Conservation (phyloP, 2,797 vertebrate genomes). For the Knipowitschia caucasica region DNA sequence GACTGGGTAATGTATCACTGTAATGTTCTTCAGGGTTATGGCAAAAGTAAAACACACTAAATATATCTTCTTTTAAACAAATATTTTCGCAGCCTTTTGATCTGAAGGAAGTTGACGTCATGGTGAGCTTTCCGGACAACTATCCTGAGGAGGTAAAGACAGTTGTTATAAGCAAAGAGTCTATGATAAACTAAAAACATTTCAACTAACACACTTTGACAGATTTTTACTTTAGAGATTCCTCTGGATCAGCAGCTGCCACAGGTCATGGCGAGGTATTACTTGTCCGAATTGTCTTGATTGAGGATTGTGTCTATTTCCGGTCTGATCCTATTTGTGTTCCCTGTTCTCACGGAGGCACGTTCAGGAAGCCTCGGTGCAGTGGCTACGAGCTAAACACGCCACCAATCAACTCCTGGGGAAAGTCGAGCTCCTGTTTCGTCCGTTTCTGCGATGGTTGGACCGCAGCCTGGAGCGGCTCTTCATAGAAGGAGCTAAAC, state of each 20-base stretch:
- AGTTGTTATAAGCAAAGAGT: background rate
- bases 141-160: conserved; percentile 79
- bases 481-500: conserved; percentile 80
- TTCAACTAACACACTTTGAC: conserved; percentile 5
- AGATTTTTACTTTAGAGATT: conserved; percentile 80
- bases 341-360: conserved; percentile 58
- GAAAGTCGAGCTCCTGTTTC: conserved; percentile 80
- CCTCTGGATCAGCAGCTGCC: conserved; percentile 80
- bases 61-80: too few relatives aligned
- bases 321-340: background rate
- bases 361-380: conserved; percentile 69
- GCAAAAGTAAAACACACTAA: too few relatives aligned
- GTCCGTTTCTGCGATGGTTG: conserved; percentile 81
- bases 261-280: conserved; percentile 77
- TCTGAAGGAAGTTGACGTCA: conserved; percentile 77
- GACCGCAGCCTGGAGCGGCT: conserved; percentile 83
- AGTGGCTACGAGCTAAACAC: conserved; percentile 82
- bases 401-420: conserved; percentile 81
- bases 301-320: background rate
- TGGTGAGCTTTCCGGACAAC: conserved; percentile 80
- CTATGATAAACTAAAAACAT: background rate
- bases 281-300: background rate
- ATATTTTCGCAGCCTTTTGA: conserved; percentile 76
- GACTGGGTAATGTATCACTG: conserved; percentile 77
- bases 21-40: too few relatives aligned